These are phyloP conservation scores for Paracentrotus lividus DNA, from an alignment of 53 echinoderm and acorn worm genomes.

Conservation along the genomic window DNA sequence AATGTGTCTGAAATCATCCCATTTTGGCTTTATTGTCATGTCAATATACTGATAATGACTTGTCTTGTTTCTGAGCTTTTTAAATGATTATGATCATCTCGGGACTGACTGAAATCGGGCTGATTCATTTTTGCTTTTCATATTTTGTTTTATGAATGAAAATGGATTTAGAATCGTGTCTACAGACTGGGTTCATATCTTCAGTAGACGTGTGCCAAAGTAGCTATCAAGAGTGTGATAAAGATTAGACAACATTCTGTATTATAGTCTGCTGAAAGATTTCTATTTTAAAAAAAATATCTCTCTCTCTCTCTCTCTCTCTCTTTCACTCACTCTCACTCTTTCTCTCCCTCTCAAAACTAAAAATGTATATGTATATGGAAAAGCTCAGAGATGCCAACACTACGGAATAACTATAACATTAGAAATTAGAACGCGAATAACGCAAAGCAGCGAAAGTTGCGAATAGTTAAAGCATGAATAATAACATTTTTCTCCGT, in stretches of 20 bases:
- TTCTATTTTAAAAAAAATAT: too few relatives aligned
- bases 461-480: too few relatives aligned
- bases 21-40: background rate
- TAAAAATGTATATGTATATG: too few relatives aligned
- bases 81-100: background rate
- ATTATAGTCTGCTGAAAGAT: too few relatives aligned
- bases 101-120: background rate
- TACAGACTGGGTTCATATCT: constrained; percentile 19
- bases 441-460: too few relatives aligned
- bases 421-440: too few relatives aligned
- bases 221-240: background rate
- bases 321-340: background rate
- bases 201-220: background rate
- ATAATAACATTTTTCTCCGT: too few relatives aligned
- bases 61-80: background rate
- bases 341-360: too few relatives aligned
- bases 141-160: background rate
- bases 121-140: background rate
- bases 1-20: background rate
- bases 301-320: background rate
- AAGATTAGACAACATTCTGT: too few relatives aligned
- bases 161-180: background rate
- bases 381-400: too few relatives aligned
- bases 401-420: too few relatives aligned
- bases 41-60: background rate